These are phyloP conservation scores for Fissipunctia ypsillon DNA, from an alignment of 2,888 invertebrate genomes.

Conservation along the genomic window DNA sequence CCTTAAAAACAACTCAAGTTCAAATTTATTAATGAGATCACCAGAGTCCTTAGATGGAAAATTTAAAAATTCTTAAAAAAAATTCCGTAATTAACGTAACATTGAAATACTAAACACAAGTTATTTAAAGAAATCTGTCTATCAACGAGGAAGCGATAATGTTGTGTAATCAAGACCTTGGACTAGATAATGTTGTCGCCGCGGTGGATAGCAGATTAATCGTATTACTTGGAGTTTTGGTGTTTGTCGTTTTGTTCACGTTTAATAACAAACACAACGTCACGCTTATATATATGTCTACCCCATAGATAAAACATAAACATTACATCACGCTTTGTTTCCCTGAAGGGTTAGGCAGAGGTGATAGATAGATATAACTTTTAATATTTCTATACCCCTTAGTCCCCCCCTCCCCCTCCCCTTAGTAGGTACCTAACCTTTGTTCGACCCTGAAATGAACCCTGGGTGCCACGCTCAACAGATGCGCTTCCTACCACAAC, in stretches of 20 bases:
- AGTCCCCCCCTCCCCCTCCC: too few relatives aligned
- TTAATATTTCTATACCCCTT: too few relatives aligned
- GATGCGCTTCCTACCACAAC: too few relatives aligned
- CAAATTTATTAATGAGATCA: conserved; percentile 9
- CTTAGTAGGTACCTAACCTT: too few relatives aligned
- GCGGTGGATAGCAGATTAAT: conserved; percentile 41
- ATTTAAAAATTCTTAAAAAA: conserved; percentile 22
- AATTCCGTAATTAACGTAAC: conserved; percentile 14
- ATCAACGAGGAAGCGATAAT: conserved; percentile 60
- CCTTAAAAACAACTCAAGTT: too few relatives aligned
- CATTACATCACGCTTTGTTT: too few relatives aligned
- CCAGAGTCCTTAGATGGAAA: background rate
- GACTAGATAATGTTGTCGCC: conserved; percentile 56
- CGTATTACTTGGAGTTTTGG: background rate
- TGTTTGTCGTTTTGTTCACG: background rate
- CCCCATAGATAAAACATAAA: too few relatives aligned
- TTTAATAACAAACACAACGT: conserved; percentile 6
- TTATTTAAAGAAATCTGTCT: conserved; percentile 45
- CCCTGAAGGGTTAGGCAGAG: too few relatives aligned
- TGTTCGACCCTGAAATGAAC: background rate
- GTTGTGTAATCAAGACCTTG: conserved; percentile 63
- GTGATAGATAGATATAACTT: too few relatives aligned
- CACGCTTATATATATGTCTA: too few relatives aligned
- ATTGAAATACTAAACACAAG: conserved; percentile 26
- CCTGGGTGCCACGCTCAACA: background rate